A percentile compares a stretch with the other conserved stretches of the same genome.
phyloP scores from a whole-genome alignment of 2,888 invertebrate species.

The Patella caerulea region DNA sequence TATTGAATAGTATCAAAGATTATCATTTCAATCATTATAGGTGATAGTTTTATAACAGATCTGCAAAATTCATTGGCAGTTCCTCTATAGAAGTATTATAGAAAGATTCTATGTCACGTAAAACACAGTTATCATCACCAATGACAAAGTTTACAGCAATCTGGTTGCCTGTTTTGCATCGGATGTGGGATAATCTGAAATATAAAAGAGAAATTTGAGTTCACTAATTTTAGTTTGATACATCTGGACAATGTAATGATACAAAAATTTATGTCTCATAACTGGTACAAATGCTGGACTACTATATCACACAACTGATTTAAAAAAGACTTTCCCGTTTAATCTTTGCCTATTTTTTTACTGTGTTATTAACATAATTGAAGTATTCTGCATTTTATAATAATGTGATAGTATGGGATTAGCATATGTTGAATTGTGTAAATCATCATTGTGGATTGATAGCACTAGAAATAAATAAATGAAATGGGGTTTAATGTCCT shows the following conservation, averaged over 20 bases:
- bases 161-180: slow-evolving; percentile 99
- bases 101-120: slow-evolving; percentile 98
- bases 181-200: slow-evolving; percentile 97
- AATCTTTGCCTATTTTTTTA: no score
- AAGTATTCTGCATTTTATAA: no score
- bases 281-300: no score
- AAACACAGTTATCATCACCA: slow-evolving; percentile 91
- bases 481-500: no score
- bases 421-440: no score
- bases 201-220: slow-evolving; percentile 35
- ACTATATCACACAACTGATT: no score
- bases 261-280: background rate
- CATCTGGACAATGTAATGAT: background rate
- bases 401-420: no score
- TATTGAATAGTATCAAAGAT: no score
- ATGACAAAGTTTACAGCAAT: slow-evolving; percentile 99
- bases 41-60: slow-evolving; percentile 80
- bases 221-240: no score
- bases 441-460: background rate
- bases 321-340: no score
- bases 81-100: slow-evolving; percentile 98
- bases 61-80: slow-evolving; percentile 99
- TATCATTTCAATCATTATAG: no score
- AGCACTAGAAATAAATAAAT: background rate
- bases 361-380: no score